Evolutionary conservation across 2,797 vertebrate genomes (phyloP), one percentile per base, ranked within the genome.

Genomic region (Acanthurus leucopareius): DNA sequence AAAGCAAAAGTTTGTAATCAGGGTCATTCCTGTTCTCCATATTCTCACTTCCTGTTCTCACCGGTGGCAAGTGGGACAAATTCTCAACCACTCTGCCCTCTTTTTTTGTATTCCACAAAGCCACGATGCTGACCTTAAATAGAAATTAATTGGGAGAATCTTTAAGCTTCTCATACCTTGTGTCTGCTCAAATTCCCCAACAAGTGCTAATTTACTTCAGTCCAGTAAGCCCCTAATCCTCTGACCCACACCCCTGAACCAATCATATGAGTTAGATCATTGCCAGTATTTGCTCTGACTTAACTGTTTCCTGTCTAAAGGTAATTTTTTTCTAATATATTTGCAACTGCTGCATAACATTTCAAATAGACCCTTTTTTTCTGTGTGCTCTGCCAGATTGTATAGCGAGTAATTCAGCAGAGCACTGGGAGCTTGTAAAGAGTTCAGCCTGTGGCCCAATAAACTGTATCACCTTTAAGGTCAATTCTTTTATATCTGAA

Each of bases 401-500:
- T 69, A 57, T 54, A 44, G 66, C 35, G 22, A 82, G 59, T 62
- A 79, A 65, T 75, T 52, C n/a, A 65, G 52, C 62, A 60, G 72
- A 45, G 74, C 59, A 49, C 35, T 61, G 45, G 49, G 57, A 82
- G 68, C 42, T 69, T 40, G 15, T 75, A 72, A 84, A 69, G 81
- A 57, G 54, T 74, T 72, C 64, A 77, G 80, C 77, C 74, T 88
- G 75, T 83, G 75, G 75, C 80, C 75, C 56, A 73, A 81, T 87
- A 89, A 86, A 82, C 84, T 52, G 28, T 69, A 75, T 86, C 73
- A 88, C 84, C 86, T 85, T 83, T 45, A 82, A 83, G 66, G 59
- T 66, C 67, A 80, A 52, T 69, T 85, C 66, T 83, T 82, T 88
- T 88, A 84, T 87, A 84, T 78, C 57, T 67, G 59, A 75, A 77